Evolutionary conservation across 2,888 invertebrate genomes (phyloP), one percentile per base, ranked within the genome.

Genomic region (Campaea margaritaria): DNA sequence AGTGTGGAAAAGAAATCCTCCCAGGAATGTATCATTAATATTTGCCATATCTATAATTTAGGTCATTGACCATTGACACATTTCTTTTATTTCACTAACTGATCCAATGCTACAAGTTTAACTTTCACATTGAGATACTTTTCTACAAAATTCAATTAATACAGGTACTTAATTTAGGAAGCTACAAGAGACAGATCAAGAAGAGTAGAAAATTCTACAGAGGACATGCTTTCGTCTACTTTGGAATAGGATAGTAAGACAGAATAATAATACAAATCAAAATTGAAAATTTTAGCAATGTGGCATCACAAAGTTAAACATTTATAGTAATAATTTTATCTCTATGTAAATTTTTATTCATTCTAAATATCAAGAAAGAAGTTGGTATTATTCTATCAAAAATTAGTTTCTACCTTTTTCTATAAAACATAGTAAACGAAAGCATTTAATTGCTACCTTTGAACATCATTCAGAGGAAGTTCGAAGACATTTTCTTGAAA

Each of bases 401-500:
- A 11, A 36, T 3, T n/a, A 1, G 36, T 36, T n/a, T 36, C n/a
- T 4, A 39, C 5, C 1, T 2, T 13, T 14, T 3, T 7, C 12
- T 39, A 31, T 31, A 31, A 9, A 7, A 31, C 39, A 48, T 14
- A 13, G 55, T n/a, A 50, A 57, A 50, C 31, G 39, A 58, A 58
- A 52, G 42, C 49, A 43, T 39, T 44, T 27, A 48, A 36, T 16
- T n/a, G 28, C 50, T 60, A 61, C 52, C 61, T 61, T 48, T 15
- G 14, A 49, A 45, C 55, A 44, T 48, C 27, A 28, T 47, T 44
- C 48, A 58, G 53, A 47, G 46, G 38, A 51, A 15, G 28, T 28
- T 36, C 34, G 27, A 31, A 31, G 50, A 51, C 39, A 44, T 45
- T 45, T 61, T 57, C 67, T 63, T 58, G 64, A 39, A 34, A 49